These are phyloP conservation scores for Danionella cerebrum DNA, from an alignment of 2,113 vertebrate species.

Conservation along the genomic window DNA sequence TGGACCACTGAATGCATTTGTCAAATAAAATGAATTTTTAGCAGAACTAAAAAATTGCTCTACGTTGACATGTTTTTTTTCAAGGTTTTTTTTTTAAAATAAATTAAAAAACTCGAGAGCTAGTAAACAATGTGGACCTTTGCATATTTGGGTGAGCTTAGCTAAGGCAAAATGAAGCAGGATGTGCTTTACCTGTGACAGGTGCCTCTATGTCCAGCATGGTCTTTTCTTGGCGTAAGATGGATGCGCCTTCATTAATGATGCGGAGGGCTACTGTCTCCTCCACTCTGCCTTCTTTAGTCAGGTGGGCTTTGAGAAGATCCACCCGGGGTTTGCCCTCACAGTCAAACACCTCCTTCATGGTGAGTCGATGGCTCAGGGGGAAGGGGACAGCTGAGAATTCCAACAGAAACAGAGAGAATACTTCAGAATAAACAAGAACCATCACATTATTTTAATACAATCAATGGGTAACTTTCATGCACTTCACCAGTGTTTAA, in stretches of 20 bases:
- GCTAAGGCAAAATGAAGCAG: background rate
- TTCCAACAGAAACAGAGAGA: slow-evolving; percentile 31
- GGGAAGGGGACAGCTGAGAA: slow-evolving; percentile 71
- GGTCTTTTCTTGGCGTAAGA: slow-evolving; percentile 73
- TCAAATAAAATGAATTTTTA: too few species aligned
- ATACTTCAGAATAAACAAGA: background rate
- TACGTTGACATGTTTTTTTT: too few species aligned
- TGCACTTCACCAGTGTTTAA: too few species aligned
- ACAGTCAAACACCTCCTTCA: slow-evolving; percentile 75
- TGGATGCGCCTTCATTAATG: slow-evolving; percentile 67
- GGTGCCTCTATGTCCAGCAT: slow-evolving; percentile 76
- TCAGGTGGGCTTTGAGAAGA: slow-evolving; percentile 73
- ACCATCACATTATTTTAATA: too few species aligned
- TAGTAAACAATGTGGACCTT: too few species aligned
- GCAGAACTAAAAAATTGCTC: too few species aligned
- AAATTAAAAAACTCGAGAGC: too few species aligned
- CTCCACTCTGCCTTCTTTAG: slow-evolving; percentile 73
- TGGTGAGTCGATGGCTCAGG: slow-evolving; percentile 71
- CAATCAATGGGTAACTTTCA: too few species aligned
- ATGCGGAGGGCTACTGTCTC: slow-evolving; percentile 67
- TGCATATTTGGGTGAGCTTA: background rate
- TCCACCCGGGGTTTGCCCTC: slow-evolving; percentile 74
- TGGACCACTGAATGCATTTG: too few species aligned
- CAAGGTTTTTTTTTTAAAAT: too few species aligned
- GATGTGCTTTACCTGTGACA: slow-evolving; percentile 62